phyloP scores from a whole-genome alignment of 2,888 invertebrate species.

The Chironomus riparius region DNA sequence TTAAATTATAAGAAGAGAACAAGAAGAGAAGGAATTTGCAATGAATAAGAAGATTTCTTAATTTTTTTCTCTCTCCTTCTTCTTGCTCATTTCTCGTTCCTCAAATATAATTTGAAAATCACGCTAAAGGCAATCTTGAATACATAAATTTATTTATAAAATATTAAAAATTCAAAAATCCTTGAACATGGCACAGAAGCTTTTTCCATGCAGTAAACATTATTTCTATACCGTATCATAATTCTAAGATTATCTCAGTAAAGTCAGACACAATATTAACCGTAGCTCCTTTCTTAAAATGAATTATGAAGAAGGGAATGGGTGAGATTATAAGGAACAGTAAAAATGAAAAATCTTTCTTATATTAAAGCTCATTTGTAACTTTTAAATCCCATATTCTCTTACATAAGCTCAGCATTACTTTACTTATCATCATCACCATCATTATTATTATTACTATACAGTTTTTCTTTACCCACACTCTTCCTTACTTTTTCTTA shows the following conservation, averaged over 20 bases:
- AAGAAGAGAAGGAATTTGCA: neutral
- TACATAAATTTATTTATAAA: neutral
- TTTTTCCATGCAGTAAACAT: no score
- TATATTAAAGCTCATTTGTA: constrained; percentile 8
- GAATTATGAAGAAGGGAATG: neutral
- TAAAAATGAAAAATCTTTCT: neutral
- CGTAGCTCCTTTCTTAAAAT: neutral
- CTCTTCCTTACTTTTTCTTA: no score
- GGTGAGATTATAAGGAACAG: neutral
- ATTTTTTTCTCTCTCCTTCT: neutral
- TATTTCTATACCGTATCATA: no score
- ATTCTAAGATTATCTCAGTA: no score
- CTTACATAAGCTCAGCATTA: neutral
- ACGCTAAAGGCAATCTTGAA: neutral
- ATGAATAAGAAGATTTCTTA: neutral
- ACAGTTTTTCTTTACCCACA: no score
- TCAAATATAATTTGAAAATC: neutral
- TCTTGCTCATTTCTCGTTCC: no score
- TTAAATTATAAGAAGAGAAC: neutral
- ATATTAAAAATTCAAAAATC: no score
- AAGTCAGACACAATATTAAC: neutral
- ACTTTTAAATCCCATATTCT: neutral
- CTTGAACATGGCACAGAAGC: no score
- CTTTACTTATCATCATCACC: neutral
- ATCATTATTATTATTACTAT: neutral